Percentiles rank a stretch among this genome's conserved stretches.
phyloP scores from a whole-genome alignment of 2,113 vertebrate species.

The Dicentrarchus labrax region DNA sequence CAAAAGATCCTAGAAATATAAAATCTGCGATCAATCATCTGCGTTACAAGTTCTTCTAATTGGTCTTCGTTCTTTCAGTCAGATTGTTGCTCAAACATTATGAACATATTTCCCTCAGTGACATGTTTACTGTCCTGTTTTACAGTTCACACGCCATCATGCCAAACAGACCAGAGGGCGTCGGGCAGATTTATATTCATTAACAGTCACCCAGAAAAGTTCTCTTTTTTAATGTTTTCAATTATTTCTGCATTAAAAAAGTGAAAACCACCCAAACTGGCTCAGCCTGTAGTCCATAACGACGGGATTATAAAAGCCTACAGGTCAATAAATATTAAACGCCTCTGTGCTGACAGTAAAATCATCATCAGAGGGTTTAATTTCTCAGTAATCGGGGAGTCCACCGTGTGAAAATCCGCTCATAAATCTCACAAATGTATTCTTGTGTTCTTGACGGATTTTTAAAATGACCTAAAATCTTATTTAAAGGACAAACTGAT shows the following conservation, averaged over 20 bases:
- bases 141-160: conserved; percentile 19
- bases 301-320: conserved; percentile 26
- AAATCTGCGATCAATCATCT: no score
- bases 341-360: conserved; percentile 44
- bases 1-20: no score
- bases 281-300: background rate
- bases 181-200: conserved; percentile 56
- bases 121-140: conserved; percentile 55
- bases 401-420: conserved; percentile 20
- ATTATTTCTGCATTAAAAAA: conserved; percentile 55
- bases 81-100: background rate
- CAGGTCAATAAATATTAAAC: conserved; percentile 50
- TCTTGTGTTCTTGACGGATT: conserved; percentile 1
- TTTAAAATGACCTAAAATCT: background rate
- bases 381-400: conserved; percentile 29
- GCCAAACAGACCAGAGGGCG: conserved; percentile 61
- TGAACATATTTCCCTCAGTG: conserved; percentile 16
- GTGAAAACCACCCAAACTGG: conserved; percentile 23
- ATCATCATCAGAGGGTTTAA: conserved; percentile 8
- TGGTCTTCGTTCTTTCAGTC: no score
- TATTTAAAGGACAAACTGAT: background rate
- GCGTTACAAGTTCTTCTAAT: no score
- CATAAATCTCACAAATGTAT: conserved; percentile 28
- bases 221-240: conserved; percentile 55
- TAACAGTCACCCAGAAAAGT: conserved; percentile 27